Evolutionary conservation across 2,113 vertebrate species (phyloP).

Genomic region (Oreochromis aureus): DNA sequence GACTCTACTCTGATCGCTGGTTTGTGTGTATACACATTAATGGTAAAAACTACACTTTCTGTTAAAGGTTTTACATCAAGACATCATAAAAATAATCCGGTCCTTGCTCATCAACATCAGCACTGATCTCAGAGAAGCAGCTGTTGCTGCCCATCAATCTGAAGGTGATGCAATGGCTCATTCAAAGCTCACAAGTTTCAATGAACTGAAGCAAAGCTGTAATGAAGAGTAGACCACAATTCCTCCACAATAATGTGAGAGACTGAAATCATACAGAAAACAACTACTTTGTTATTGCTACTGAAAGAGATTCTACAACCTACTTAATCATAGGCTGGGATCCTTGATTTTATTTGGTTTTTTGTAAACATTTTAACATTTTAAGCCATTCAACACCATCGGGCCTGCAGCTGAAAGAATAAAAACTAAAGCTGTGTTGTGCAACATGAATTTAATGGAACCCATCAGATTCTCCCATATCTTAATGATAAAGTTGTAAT

Average conservation of each 20-base stretch:
- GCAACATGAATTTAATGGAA: not conserved
- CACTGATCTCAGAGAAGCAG: not conserved
- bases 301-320: not conserved
- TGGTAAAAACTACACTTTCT: not conserved
- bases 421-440: not conserved
- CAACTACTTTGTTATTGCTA: not conserved
- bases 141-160: not conserved
- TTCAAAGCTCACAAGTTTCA: not conserved
- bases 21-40: not conserved
- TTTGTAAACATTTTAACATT: accelerated
- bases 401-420: not conserved
- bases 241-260: not conserved
- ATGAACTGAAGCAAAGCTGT: not conserved
- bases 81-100: not conserved
- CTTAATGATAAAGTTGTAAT: not conserved
- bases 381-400: not conserved
- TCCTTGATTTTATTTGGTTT: not conserved
- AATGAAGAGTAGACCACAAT: not conserved
- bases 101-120: not conserved
- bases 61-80: not conserved
- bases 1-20: not conserved
- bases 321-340: not conserved
- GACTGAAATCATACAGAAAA: not conserved
- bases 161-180: not conserved
- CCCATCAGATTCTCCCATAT: not conserved